Base-by-base conservation (phyloP, 2,797 vertebrate genomes). In the Nasua narica region DNA sequence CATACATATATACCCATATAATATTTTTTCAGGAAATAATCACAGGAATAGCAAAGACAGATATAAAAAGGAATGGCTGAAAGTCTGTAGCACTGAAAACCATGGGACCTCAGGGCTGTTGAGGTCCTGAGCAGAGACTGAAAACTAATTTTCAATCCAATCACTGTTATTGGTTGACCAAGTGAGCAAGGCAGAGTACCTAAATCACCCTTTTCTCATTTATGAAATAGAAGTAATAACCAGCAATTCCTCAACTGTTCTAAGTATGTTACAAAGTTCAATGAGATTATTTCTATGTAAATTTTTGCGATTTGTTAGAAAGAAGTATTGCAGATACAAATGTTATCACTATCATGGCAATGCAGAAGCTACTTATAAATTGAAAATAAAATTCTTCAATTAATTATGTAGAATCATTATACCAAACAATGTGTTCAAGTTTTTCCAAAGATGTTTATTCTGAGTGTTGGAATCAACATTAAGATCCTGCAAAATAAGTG, bases 271-370 rank as follows among this genome's bases (percentile, higher is more conserved):
- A 88, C 29, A 6, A 95, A 95, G 87, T 96, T 81, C 65, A 95
- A 79, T 81, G 29, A 74, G n/a, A 72, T 77, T 14, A 85, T 93
- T 90, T 94, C 14, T 86, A n/a, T 81, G 48, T 60, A 91, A 92
- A 67, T 32, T 52, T 86, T 87, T 87, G 91, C 50, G 48, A 35
- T 76, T 91, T 93, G 9, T 91, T 81, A 11, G 29, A 96, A 97
- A 91, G 25, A 87, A 95, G 32, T 37, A 79, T 74, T 90, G 87
- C 76, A 95, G 96, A 91, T 85, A 90, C 65, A 95, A 96, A 90
- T 82, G 70, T 67, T 93, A 72, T 15, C 50, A 93, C 83, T 84
- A 91, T 81, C 81, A 92, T 37, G 43, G 52, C 21, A 97, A 84
- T 40, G 23, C 25, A 60, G 27, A 78, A 1, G 40, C 4, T 88